Evolutionary conservation across 2,888 invertebrate genomes (phyloP), one percentile per base, ranked within the genome.

Genomic region (Adela reaumurella): DNA sequence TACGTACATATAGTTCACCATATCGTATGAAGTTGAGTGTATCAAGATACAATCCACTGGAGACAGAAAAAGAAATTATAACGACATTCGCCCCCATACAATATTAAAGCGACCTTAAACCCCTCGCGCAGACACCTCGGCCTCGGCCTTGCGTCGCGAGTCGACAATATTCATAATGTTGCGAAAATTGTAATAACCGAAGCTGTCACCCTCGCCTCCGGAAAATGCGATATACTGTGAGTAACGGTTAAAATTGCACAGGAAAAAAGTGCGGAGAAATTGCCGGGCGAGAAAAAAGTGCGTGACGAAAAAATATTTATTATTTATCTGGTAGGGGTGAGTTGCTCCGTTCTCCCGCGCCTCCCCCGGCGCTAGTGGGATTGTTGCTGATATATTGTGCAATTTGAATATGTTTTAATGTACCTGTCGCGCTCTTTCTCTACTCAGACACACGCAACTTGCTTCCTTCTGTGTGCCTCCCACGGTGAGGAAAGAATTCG

Each of bases 111-210:
- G 35, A 35, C 35, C 35, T 35, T 35, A 35, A 35, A 35, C 35
- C 35, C 35, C 35, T 35, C 35, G 35, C 35, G 35, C 11, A 35
- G 35, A 14, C 35, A 35, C 35, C 35, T 14, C 8, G 11, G 14
- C 6, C 35, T 20, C n/a, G 63, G n/a, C n/a, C n/a, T n/a, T n/a
- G n/a, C n/a, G n/a, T n/a, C 61, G 60, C 59, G 61, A 59, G 61
- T 63, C 67, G 66, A 66, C 73, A 72, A 74, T 78, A 80, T 80
- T 79, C 79, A 78, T 80, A 79, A 79, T 66, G 76, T 71, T 35
- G 35, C 73, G 72, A 71, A 78, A 79, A 78, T 78, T 79, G 76
- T 78, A 78, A 78, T 78, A 74, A 76, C 76, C 74, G 49, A 48
- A 46, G 45, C 46, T 45, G 45, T 46, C 35, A 49, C 52, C 49